Conservation (phyloP, 2,797 vertebrate species). For the Aphelocoma californica region DNA sequence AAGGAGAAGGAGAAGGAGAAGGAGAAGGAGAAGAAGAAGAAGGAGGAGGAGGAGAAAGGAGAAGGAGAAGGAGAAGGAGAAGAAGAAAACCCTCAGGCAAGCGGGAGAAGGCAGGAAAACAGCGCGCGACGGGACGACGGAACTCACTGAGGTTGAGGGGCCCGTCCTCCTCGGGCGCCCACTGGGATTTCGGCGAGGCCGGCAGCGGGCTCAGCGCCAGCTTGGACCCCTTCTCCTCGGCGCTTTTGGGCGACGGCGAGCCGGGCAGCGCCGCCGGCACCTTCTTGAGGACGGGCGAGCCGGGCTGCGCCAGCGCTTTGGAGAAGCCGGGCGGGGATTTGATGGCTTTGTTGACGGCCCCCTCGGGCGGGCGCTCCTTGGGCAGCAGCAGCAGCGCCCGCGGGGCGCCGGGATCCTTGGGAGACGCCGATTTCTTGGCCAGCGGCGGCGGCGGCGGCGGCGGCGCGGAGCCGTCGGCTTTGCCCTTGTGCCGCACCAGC, state of each 20-base stretch:
- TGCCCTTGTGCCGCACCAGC: slow-evolving; percentile 83
- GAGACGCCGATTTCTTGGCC: slow-evolving; percentile 70
- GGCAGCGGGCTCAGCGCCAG: slow-evolving; percentile 74
- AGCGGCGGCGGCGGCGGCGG: background rate
- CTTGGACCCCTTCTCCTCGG: slow-evolving; percentile 83
- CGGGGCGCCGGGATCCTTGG: slow-evolving; percentile 59
- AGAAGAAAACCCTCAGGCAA: no score
- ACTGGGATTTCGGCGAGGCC: slow-evolving; percentile 82
- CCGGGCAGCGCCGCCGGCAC: slow-evolving; percentile 82
- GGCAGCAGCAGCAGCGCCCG: slow-evolving; percentile 62
- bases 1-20: no score
- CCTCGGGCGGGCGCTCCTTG: slow-evolving; percentile 57
- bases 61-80: no score
- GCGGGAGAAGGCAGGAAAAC: no score
- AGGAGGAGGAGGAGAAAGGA: no score
- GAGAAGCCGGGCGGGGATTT: slow-evolving; percentile 80
- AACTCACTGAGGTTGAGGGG: slow-evolving; percentile 94
- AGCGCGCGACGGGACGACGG: no score
- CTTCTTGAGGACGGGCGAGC: slow-evolving; percentile 86
- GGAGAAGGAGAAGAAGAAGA: no score
- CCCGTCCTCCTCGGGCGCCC: slow-evolving; percentile 89
- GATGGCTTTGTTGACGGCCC: slow-evolving; percentile 74
- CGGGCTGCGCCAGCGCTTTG: slow-evolving; percentile 64
- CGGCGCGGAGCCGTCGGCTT: slow-evolving; percentile 28
- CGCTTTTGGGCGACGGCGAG: slow-evolving; percentile 83